These are phyloP conservation scores for Camponotus floridanus DNA, from an alignment of 1,140 invertebrate species.

Conservation along the genomic window DNA sequence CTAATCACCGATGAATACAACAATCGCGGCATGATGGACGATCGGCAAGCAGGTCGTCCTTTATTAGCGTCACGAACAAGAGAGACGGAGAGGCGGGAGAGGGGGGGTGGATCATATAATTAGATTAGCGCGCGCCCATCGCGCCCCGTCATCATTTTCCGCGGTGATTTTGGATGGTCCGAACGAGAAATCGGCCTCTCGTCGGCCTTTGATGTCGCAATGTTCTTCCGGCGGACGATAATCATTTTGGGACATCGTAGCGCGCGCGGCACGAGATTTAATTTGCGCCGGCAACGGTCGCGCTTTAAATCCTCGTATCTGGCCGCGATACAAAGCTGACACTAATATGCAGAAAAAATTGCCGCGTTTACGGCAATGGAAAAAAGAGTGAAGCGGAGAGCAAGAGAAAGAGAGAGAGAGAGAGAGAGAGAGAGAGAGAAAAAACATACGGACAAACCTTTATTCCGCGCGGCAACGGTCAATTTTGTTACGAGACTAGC, in stretches of 20 bases:
- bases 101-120: conserved; percentile 65
- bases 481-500: conserved; percentile 46
- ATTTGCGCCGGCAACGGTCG: conserved; percentile 59
- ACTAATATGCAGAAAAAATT: conserved; percentile 59
- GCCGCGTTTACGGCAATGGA: conserved; percentile 51
- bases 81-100: not conserved
- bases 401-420: not conserved
- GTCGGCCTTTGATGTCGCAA: conserved; percentile 70
- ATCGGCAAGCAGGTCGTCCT: conserved; percentile 72
- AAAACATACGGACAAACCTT: conserved; percentile 22
- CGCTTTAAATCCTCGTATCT: conserved; percentile 43
- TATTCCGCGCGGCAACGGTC: conserved; percentile 45
- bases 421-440: not conserved
- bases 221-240: conserved; percentile 64
- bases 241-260: conserved; percentile 66
- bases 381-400: not conserved
- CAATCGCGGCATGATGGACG: conserved; percentile 77
- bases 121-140: conserved; percentile 70
- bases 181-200: conserved; percentile 45
- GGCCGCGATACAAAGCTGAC: conserved; percentile 56
- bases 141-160: conserved; percentile 72
- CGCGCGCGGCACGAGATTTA: conserved; percentile 60
- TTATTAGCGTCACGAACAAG: conserved; percentile 68
- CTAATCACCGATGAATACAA: conserved; percentile 79
- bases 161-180: conserved; percentile 64